These are phyloP conservation scores for Microtus richardsoni DNA, from an alignment of 2,113 vertebrate genomes.

Conservation along the genomic window DNA sequence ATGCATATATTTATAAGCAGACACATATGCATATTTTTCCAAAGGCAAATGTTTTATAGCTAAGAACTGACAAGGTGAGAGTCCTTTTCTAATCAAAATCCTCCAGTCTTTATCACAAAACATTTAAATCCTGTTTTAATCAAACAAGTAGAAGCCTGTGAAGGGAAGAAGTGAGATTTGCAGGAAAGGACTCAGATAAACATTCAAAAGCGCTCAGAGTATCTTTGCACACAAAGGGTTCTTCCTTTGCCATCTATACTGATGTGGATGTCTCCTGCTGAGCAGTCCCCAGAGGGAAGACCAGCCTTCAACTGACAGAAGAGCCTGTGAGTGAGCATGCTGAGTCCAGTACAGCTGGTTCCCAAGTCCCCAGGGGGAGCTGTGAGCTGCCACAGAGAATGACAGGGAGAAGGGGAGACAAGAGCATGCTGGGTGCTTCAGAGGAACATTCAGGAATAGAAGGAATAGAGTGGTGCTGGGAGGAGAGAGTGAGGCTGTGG, in stretches of 20 bases:
- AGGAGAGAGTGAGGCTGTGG: neutral
- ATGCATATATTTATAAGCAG: neutral
- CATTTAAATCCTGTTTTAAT: neutral
- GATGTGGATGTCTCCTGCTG: neutral
- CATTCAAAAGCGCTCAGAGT: neutral
- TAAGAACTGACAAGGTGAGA: constrained; percentile 5
- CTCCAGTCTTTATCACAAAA: neutral
- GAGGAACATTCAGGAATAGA: neutral
- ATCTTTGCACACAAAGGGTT: neutral
- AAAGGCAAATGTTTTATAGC: constrained; percentile 24
- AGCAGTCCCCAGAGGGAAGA: neutral
- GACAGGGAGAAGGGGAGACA: neutral
- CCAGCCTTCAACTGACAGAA: neutral
- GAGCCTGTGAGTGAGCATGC: neutral
- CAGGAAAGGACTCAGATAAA: neutral
- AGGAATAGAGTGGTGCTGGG: neutral
- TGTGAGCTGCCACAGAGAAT: neutral
- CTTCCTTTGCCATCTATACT: neutral
- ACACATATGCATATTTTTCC: neutral
- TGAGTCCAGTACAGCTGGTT: constrained; percentile 33
- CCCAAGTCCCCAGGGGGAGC: neutral
- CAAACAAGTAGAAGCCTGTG: neutral
- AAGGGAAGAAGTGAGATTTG: neutral
- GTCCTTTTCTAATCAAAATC: constrained; percentile 13
- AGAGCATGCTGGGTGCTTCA: too few species aligned